Percentiles rank a stretch among this genome's conserved stretches.
Conservation (phyloP, 2,113 vertebrate species). For the Tonatia bakeri region DNA sequence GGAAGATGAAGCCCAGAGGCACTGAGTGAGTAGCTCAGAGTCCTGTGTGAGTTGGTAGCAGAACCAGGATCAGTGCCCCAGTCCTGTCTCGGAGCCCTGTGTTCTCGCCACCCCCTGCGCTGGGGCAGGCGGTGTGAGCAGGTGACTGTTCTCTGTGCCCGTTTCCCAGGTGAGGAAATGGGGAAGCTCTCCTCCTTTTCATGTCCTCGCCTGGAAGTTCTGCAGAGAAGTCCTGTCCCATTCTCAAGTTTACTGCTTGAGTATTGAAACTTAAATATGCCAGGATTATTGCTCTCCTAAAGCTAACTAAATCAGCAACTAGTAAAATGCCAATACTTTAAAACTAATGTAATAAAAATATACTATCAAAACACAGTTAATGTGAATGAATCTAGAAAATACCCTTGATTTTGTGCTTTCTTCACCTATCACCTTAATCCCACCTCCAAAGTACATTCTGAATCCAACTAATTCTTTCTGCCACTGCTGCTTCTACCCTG, state of each 20-base stretch:
- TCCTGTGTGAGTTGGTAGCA: neutral
- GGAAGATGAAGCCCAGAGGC: neutral
- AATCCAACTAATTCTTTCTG: neutral
- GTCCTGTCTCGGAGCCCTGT: neutral
- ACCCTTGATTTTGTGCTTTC: neutral
- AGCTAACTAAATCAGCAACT: neutral
- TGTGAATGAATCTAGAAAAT: neutral
- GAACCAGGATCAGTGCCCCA: neutral
- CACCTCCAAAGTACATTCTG: neutral
- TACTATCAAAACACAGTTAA: neutral
- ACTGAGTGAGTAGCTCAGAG: neutral
- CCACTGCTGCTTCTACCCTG: neutral
- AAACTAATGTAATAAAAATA: neutral
- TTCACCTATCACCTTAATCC: neutral
- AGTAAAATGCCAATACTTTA: neutral
- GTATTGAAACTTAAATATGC: neutral
- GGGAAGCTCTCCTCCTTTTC: neutral
- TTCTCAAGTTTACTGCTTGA: neutral
- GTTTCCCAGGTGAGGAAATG: neutral
- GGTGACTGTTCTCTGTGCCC: neutral
- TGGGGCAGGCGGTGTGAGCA: accelerated
- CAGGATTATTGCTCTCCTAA: neutral
- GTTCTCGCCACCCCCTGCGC: neutral
- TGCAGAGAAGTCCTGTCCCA: neutral
- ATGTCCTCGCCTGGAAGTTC: neutral